Conservation (phyloP, 2,888 invertebrate genomes). For the Rambutsinella grinnellia region DNA sequence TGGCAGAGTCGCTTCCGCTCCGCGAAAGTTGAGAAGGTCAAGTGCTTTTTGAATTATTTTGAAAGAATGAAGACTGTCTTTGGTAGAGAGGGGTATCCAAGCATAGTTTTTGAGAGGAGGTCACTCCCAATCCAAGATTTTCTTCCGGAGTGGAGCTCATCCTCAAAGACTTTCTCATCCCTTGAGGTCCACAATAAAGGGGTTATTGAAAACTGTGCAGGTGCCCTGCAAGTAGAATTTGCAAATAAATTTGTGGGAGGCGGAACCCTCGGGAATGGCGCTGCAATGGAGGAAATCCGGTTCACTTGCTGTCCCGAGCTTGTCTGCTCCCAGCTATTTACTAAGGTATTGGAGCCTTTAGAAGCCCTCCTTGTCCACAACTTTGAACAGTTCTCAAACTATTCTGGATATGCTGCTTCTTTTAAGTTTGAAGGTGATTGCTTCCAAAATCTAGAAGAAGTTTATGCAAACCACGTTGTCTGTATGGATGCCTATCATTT, state of each 20-base stretch:
- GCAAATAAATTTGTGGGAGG: slow-evolving; percentile 87
- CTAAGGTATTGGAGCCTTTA: slow-evolving; percentile 81
- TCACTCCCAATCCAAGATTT: neutral
- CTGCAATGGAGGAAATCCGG: slow-evolving; percentile 97
- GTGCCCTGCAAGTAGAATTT: slow-evolving; percentile 92
- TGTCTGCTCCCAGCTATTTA: slow-evolving; percentile 86
- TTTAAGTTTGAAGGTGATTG: slow-evolving; percentile 68
- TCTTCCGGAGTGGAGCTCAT: slow-evolving; percentile 74
- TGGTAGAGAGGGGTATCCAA: neutral
- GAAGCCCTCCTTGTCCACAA: slow-evolving; percentile 84
- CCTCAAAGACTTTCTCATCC: slow-evolving; percentile 73
- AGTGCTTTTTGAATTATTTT: slow-evolving; percentile 33
- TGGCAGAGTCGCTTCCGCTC: neutral
- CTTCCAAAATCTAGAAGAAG: slow-evolving; percentile 67
- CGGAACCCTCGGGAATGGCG: slow-evolving; percentile 90
- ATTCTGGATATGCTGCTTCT: slow-evolving; percentile 70
- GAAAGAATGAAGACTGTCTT: slow-evolving; percentile 67
- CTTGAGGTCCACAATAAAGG: slow-evolving; percentile 81
- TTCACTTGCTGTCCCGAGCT: slow-evolving; percentile 95
- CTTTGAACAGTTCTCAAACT: slow-evolving; percentile 70
- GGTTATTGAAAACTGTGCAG: slow-evolving; percentile 89
- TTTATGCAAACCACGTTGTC: slow-evolving; percentile 68
- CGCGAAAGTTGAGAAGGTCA: slow-evolving; percentile 17
- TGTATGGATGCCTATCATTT: slow-evolving; percentile 72
- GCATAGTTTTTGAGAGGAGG: slow-evolving; percentile 1